Evolutionary conservation across 2,888 invertebrate species (phyloP).

Genomic region (Podabrus alpinus): DNA sequence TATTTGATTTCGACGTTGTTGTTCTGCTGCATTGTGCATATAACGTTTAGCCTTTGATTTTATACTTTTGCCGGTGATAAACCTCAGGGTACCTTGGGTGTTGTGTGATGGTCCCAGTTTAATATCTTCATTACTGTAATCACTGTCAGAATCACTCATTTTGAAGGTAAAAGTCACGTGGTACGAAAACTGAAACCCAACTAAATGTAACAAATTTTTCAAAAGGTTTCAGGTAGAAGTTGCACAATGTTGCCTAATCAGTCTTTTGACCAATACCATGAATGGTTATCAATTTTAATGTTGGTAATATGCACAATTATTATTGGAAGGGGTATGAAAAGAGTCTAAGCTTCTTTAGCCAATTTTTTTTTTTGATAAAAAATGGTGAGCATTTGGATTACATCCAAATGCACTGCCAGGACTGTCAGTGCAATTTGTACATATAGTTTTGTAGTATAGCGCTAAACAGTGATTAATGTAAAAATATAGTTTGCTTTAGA

Average conservation of each 20-base stretch:
- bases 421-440: slow-evolving; percentile 52
- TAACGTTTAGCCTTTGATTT: neutral
- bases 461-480: neutral
- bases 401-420: slow-evolving; percentile 42
- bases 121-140: neutral
- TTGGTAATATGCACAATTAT: neutral
- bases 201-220: neutral
- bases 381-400: neutral
- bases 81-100: neutral
- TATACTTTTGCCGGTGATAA: neutral
- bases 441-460: slow-evolving; percentile 32
- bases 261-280: neutral
- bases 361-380: neutral
- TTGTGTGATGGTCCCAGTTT: neutral
- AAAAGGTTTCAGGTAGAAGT: neutral
- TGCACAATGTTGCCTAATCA: neutral
- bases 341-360: neutral
- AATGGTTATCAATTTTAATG: neutral
- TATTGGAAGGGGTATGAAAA: neutral
- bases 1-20: neutral
- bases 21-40: neutral
- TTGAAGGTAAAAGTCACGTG: neutral
- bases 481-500: neutral
- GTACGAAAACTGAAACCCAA: neutral
- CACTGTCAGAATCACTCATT: neutral